Base-by-base conservation (phyloP, 1,140 invertebrate species). In the Sarcophaga peregrina region DNA sequence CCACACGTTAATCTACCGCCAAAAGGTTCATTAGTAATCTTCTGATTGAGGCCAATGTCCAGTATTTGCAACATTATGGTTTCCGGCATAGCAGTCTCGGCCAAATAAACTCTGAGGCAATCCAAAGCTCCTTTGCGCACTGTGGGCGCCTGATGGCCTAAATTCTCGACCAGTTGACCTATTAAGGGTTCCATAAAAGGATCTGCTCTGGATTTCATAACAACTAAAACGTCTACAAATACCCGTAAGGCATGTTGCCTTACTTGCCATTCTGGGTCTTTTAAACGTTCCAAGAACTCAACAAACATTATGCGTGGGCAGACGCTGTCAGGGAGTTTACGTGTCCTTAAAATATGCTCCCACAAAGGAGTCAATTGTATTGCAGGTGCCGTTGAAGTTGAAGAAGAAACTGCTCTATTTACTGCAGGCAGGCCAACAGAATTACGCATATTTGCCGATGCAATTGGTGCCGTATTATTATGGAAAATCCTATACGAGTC, bases 221-320 rank as follows among this genome's bases (percentile, higher is more conserved):
- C 93, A 0, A 95, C 94, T 8, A 96, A 90, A 25, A 96, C 91
- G 88, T 96, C 95, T 10, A 93, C 93, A 5, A 96, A 91, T 8
- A 96, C 95, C 80, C 95, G 90, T 1, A 96, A 89, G 20, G 95
- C 95, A 87, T 96, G 95, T 73, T 96, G 94, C 5, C 95, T 92
- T 17, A 96, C 95, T 89, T 96, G 94, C 93, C 95, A 95, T 90
- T 96, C 95, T 0, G 95, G 95, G 90, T 95, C 94, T 54, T 92
- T 92, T n/a, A 96, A 91, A 54, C 95, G 92, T 74, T 94, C 93
- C 37, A 93, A 91, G 85, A 96, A 93, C 83, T 95, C 94, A 11
- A 92, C 86, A 86, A 95, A 96, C 73, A 95, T 92, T 74, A 92
- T 90, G 68, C 90, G 89, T 0, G 93, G 92, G 86, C 95, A 93